phyloP scores from a whole-genome alignment of 2,888 invertebrate species.

The Geotrupes spiniger region DNA sequence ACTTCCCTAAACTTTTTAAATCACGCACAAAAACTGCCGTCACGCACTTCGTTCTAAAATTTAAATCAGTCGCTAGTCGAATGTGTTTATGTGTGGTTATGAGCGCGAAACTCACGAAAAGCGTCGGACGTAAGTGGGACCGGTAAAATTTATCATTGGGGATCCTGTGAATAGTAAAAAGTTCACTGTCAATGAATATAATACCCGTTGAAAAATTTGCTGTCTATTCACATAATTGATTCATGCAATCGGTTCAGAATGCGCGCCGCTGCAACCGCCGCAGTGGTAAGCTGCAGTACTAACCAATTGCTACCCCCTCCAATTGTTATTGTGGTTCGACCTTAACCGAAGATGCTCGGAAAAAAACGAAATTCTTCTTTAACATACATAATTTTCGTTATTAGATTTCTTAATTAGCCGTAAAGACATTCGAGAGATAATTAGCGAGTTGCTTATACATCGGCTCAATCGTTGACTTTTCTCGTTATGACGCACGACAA shows the following conservation, averaged over 20 bases:
- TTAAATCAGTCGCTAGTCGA: not conserved
- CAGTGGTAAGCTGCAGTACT: slow-evolving; percentile 40
- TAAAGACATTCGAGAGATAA: slow-evolving; percentile 7
- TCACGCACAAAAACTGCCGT: not conserved
- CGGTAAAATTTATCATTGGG: no score
- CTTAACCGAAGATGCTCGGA: slow-evolving; percentile 40
- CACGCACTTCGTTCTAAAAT: not conserved
- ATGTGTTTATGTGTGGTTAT: not conserved
- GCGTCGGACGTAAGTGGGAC: no score
- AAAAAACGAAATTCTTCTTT: slow-evolving; percentile 40
- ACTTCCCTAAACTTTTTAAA: no score
- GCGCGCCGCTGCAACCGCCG: slow-evolving; percentile 35
- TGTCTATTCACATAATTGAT: slow-evolving; percentile 32
- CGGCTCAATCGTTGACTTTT: not conserved
- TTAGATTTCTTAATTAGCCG: slow-evolving; percentile 25
- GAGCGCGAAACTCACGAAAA: not conserved
- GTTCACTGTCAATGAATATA: slow-evolving; percentile 9
- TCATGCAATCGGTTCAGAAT: slow-evolving; percentile 30
- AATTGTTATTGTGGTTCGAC: slow-evolving; percentile 34
- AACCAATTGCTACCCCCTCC: slow-evolving; percentile 40
- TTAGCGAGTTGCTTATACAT: not conserved
- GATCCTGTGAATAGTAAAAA: not conserved
- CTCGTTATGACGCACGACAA: no score
- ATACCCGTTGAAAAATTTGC: slow-evolving; percentile 7
- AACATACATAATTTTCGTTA: slow-evolving; percentile 30